Evolutionary conservation across 1,140 invertebrate genomes (phyloP).

Genomic region (Hydropsyche tenuis): DNA sequence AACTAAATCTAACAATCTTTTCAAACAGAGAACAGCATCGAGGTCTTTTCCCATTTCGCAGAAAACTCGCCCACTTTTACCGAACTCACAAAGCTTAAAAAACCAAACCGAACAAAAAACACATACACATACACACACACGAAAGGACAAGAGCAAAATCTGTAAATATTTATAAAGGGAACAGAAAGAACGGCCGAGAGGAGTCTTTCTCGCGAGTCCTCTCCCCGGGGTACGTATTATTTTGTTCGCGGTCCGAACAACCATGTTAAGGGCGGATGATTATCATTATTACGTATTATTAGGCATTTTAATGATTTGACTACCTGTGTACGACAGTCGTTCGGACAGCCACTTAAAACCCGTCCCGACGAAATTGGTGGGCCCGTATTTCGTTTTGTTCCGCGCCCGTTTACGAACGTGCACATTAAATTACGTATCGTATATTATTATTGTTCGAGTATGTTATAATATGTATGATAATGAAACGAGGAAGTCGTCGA

Average conservation of each 20-base stretch:
- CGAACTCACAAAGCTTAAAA: not conserved
- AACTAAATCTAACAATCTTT: too few relatives aligned
- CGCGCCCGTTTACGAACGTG: not conserved
- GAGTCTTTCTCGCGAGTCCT: constrained; percentile 1
- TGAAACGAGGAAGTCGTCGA: too few relatives aligned
- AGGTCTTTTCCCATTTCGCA: too few relatives aligned
- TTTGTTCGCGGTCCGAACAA: constrained; percentile 39
- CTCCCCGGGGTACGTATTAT: constrained; percentile 36
- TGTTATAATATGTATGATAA: too few relatives aligned
- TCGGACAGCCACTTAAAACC: constrained; percentile 21
- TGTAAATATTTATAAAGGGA: constrained; percentile 49
- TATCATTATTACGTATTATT: constrained; percentile 51
- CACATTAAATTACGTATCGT: too few relatives aligned
- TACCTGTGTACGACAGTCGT: constrained; percentile 43
- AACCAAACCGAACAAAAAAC: too few relatives aligned
- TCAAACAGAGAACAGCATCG: too few relatives aligned
- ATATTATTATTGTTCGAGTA: too few relatives aligned
- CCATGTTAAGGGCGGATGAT: constrained; percentile 42
- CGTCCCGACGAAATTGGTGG: constrained; percentile 8
- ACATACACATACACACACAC: too few relatives aligned
- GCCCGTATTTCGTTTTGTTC: not conserved
- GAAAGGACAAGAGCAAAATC: constrained; percentile 32
- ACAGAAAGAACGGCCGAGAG: not conserved
- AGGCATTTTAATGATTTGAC: constrained; percentile 48
- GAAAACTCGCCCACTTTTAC: too few relatives aligned